Evolutionary conservation across 2,797 vertebrate genomes (phyloP).

Genomic region (Neolamprologus multifasciatus): DNA sequence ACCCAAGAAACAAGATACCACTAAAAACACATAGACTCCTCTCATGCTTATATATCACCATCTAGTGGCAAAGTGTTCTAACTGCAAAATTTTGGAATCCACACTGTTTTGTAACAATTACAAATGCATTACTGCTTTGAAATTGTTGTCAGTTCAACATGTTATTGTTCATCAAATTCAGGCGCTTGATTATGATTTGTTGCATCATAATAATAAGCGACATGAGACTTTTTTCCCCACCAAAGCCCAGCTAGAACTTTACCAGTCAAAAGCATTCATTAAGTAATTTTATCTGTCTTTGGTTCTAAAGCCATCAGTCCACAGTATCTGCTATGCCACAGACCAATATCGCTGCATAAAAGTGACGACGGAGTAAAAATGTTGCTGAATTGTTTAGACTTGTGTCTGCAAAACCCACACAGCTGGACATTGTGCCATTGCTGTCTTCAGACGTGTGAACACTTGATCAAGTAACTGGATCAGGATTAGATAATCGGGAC

Average conservation of each 20-base stretch:
- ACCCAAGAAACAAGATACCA: not conserved
- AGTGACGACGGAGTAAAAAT: not conserved
- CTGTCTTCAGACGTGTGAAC: not conserved
- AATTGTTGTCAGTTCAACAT: not conserved
- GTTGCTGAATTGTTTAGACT: not conserved
- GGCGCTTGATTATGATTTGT: not conserved
- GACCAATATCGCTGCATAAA: not conserved
- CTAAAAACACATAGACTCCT: not conserved
- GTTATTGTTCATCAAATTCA: not conserved
- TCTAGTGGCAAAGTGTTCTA: constrained; percentile 37
- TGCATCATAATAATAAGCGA: not conserved
- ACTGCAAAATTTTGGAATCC: not conserved
- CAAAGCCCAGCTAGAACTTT: not conserved
- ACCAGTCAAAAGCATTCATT: not conserved
- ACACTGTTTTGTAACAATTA: not conserved
- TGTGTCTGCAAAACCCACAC: not conserved
- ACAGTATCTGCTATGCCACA: not conserved
- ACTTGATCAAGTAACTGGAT: constrained; percentile 32
- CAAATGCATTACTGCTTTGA: not conserved
- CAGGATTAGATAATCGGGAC: constrained; percentile 36
- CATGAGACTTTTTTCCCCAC: not conserved
- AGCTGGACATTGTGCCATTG: not conserved
- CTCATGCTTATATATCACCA: constrained; percentile 12
- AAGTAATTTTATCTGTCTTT: not conserved
- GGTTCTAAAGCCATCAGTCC: not conserved